phyloP scores from a whole-genome alignment of 53 echinoderm and acorn worm genomes.

The Stichopus horrens region DNA sequence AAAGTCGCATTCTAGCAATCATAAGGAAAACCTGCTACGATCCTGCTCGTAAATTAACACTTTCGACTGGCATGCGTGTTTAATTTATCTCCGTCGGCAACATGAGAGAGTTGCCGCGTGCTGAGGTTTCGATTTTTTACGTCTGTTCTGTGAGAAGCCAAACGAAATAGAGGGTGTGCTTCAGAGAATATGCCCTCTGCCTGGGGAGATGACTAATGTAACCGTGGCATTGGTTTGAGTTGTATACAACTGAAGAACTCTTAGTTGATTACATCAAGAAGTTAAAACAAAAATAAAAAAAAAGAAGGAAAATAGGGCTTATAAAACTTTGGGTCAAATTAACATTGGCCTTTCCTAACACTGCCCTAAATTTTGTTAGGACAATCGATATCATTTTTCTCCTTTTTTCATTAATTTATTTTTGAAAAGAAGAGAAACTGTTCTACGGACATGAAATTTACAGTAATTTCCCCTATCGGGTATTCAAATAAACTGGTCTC shows the following conservation, averaged over 20 bases:
- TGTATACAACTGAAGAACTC: neutral
- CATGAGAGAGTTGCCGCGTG: constrained; percentile 39
- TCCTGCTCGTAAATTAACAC: constrained; percentile 37
- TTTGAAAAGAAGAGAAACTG: no score
- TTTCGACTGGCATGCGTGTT: constrained; percentile 45
- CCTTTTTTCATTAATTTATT: no score
- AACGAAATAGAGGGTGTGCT: constrained; percentile 14
- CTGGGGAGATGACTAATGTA: constrained; percentile 3
- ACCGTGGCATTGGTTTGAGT: neutral
- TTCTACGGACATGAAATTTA: no score
- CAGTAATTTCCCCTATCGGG: no score
- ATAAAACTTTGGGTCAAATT: no score
- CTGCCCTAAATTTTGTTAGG: no score
- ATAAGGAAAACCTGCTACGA: constrained; percentile 41
- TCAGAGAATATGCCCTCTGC: neutral
- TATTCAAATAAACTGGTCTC: no score
- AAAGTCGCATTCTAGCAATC: constrained; percentile 36
- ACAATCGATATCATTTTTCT: no score
- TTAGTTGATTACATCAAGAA: neutral
- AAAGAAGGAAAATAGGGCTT: no score
- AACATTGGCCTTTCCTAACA: no score
- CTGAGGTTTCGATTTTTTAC: constrained; percentile 33
- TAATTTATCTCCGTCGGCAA: constrained; percentile 45
- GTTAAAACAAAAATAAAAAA: no score
- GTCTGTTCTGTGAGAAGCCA: neutral